A percentile compares a stretch with the other conserved stretches of the same genome.
phyloP scores from a whole-genome alignment of 2,888 invertebrate genomes.

The Heliothis peltigera region DNA sequence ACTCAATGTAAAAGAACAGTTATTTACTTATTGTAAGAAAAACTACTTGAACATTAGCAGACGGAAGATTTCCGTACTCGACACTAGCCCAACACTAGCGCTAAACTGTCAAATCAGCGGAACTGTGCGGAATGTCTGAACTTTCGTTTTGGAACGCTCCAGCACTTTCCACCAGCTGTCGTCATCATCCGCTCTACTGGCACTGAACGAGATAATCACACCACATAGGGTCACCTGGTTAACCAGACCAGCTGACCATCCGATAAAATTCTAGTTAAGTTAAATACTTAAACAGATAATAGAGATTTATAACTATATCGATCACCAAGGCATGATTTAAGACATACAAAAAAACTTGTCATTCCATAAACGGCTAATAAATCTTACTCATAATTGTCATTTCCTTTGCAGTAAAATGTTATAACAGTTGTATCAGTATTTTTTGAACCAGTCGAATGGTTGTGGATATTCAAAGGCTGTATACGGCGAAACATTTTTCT shows the following conservation, averaged over 20 bases:
- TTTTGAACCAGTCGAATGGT: constrained; percentile 13
- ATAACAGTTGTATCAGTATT: constrained; percentile 14
- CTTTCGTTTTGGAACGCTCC: constrained; percentile 46
- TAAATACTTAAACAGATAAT: neutral
- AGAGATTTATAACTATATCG: constrained; percentile 12
- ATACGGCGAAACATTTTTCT: constrained; percentile 41
- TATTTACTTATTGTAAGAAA: constrained; percentile 5
- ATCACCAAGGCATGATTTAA: neutral
- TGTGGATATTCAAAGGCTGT: constrained; percentile 22
- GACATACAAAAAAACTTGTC: constrained; percentile 9
- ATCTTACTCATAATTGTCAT: constrained; percentile 43
- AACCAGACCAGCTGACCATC: constrained; percentile 28
- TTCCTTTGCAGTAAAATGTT: constrained; percentile 40
- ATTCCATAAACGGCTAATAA: constrained; percentile 29
- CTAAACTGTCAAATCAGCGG: constrained; percentile 20
- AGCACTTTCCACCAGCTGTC: constrained; percentile 52
- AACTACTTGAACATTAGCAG: neutral
- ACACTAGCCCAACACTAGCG: constrained; percentile 16
- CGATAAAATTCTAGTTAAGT: neutral
- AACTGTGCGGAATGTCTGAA: constrained; percentile 30
- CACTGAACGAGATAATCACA: constrained; percentile 41
- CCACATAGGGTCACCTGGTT: constrained; percentile 48
- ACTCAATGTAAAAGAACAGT: neutral
- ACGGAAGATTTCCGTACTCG: constrained; percentile 39
- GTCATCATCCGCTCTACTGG: constrained; percentile 56